A percentile compares a stretch with the other conserved stretches of the same genome.
These are phyloP conservation scores for Herpailurus yagouaroundi DNA, from an alignment of 2,113 vertebrate genomes.

Conservation along the genomic window DNA sequence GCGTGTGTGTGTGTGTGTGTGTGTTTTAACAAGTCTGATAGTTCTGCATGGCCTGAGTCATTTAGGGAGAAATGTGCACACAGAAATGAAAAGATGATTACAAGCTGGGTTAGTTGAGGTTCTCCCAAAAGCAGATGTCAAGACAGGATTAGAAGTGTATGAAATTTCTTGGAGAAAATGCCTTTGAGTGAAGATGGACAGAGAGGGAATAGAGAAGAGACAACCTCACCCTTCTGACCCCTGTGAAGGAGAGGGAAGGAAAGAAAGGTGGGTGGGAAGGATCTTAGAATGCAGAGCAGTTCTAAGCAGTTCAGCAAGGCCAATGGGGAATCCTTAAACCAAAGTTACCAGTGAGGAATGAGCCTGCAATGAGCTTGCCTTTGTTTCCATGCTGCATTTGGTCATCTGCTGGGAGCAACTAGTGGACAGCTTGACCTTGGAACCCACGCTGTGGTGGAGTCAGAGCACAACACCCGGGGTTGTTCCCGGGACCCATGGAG, in stretches of 20 bases:
- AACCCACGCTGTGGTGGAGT: background rate
- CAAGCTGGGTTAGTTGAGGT: background rate
- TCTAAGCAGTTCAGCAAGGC: background rate
- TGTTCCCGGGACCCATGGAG: too few species aligned
- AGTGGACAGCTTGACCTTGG: background rate
- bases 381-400: background rate
- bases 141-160: background rate
- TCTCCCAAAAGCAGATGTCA: background rate
- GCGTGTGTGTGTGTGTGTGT: background rate
- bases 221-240: background rate
- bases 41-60: background rate
- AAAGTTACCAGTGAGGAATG: background rate
- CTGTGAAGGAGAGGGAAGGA: background rate
- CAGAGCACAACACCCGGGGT: background rate
- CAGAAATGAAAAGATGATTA: background rate
- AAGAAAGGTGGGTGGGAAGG: background rate
- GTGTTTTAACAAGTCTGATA: background rate
- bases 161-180: background rate
- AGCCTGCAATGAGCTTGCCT: background rate
- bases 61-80: background rate
- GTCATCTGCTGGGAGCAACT: background rate
- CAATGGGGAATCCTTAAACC: background rate
- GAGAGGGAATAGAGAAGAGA: background rate
- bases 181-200: background rate
- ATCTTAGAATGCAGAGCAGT: background rate